Percentiles rank a stretch among this genome's conserved stretches.
Evolutionary conservation across 2,113 vertebrate species (phyloP).

Genomic region (Papio anubis): DNA sequence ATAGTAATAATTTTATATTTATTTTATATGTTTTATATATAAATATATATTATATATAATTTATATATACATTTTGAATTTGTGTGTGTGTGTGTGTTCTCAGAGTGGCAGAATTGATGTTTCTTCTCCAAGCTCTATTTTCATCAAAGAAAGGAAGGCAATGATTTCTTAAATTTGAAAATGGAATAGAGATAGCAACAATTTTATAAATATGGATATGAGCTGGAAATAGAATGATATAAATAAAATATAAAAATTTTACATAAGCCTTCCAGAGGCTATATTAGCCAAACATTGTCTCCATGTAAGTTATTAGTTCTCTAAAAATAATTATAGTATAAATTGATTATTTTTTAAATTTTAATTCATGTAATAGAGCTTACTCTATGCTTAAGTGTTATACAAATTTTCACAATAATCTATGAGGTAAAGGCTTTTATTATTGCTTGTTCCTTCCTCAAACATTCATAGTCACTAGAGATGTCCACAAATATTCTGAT

Average conservation of each 20-base stretch:
- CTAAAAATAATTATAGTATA: background rate
- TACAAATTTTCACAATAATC: background rate
- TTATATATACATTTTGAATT: constrained; percentile 18
- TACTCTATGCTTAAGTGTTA: background rate
- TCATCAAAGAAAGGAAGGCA: constrained; percentile 55
- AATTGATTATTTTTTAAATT: background rate
- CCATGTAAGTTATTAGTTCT: background rate
- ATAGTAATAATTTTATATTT: no score
- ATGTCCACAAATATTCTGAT: background rate
- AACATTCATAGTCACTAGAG: background rate
- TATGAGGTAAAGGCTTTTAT: background rate
- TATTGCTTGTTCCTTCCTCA: background rate
- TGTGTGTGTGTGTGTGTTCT: background rate
- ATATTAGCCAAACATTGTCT: background rate
- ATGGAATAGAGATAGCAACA: background rate
- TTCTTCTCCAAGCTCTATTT: constrained; percentile 64
- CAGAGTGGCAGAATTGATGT: constrained; percentile 2
- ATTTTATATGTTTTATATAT: background rate
- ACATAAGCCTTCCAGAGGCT: background rate
- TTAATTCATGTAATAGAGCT: background rate
- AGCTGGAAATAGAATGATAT: background rate
- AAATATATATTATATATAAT: background rate
- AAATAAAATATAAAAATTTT: background rate
- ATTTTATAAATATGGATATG: background rate
- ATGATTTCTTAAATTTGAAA: constrained; percentile 15